These are phyloP conservation scores for Hyperoplus lanceolatus DNA, from an alignment of 2,797 vertebrate species.

Conservation along the genomic window DNA sequence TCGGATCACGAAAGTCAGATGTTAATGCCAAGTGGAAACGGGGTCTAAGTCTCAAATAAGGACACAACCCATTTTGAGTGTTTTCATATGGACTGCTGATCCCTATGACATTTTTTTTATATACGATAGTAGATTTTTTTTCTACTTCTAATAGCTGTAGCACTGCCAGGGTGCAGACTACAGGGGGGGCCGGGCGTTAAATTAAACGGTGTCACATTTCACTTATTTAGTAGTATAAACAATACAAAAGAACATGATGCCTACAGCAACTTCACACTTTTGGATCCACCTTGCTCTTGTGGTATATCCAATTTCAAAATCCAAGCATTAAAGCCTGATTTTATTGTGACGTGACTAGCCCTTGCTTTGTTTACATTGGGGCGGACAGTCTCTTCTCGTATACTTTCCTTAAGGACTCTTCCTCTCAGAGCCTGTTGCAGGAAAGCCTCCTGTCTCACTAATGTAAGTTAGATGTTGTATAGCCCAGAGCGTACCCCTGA, in stretches of 20 bases:
- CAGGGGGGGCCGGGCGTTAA: neutral
- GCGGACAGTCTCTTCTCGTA: constrained; percentile 1
- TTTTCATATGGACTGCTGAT: constrained; percentile 18
- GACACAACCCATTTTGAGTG: neutral
- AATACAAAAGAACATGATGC: neutral
- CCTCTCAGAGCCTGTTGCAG: neutral
- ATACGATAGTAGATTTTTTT: neutral
- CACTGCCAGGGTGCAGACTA: neutral
- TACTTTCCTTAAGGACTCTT: neutral
- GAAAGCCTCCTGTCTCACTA: neutral
- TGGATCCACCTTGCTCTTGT: neutral
- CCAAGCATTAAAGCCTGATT: constrained; percentile 1
- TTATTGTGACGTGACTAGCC: neutral
- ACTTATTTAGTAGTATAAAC: neutral
- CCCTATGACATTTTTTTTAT: neutral
- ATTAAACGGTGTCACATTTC: neutral
- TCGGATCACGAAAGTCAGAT: no score
- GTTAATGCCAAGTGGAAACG: no score
- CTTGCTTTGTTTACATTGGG: neutral
- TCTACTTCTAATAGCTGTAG: neutral
- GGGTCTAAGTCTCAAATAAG: neutral
- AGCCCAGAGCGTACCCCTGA: neutral
- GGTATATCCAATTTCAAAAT: constrained; percentile 11
- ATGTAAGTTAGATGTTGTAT: neutral
- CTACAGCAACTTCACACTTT: neutral